Evolutionary conservation across 2,797 vertebrate genomes (phyloP).

Genomic region (Sciaenops ocellatus): DNA sequence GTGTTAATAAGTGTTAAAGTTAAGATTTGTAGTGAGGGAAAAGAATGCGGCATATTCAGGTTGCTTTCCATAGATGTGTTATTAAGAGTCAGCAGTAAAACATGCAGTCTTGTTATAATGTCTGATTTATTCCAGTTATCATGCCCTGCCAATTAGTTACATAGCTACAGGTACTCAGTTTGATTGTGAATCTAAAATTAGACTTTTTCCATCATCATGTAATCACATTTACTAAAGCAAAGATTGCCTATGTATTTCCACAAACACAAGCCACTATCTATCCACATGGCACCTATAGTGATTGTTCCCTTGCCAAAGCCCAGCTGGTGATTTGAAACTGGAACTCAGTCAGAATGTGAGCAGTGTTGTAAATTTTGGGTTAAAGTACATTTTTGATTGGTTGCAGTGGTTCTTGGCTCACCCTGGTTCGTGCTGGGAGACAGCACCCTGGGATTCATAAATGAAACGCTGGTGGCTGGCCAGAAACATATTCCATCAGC

Average conservation of each 20-base stretch:
- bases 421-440: slow-evolving; percentile 71
- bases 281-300: slow-evolving; percentile 67
- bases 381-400: slow-evolving; percentile 82
- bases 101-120: no score
- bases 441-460: slow-evolving; percentile 81
- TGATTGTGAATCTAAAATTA: slow-evolving; percentile 12
- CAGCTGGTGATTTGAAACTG: slow-evolving; percentile 78
- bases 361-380: slow-evolving; percentile 74
- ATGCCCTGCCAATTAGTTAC: neutral
- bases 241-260: slow-evolving; percentile 3
- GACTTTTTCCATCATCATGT: neutral
- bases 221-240: neutral
- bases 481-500: slow-evolving; percentile 76
- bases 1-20: neutral
- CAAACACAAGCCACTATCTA: slow-evolving; percentile 52
- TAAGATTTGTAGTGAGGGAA: neutral
- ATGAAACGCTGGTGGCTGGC: slow-evolving; percentile 76
- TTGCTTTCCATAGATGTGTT: slow-evolving; percentile 4
- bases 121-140: neutral
- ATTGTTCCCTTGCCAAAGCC: slow-evolving; percentile 70
- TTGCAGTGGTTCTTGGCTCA: slow-evolving; percentile 79
- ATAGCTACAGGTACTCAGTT: neutral
- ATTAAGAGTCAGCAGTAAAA: slow-evolving; percentile 6
- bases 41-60: neutral
- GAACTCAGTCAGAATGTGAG: slow-evolving; percentile 72